Conservation (phyloP, 1,140 invertebrate species). For the Dendroctonus ponderosae region DNA sequence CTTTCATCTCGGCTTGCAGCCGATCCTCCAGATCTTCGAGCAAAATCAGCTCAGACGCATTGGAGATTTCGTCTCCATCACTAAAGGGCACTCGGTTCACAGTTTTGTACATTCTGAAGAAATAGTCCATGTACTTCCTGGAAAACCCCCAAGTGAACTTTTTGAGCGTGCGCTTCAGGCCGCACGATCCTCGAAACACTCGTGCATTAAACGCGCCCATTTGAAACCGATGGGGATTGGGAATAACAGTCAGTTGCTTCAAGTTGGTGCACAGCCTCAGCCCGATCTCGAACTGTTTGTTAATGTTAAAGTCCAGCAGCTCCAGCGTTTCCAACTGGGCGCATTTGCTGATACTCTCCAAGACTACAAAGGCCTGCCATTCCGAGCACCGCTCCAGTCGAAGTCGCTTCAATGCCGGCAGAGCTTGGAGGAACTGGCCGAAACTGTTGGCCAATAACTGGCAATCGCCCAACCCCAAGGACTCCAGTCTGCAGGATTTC, state of each 20-base stretch:
- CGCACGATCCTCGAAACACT: not conserved
- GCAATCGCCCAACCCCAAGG: not conserved
- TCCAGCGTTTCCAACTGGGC: not conserved
- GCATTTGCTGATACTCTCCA: not conserved
- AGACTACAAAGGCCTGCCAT: not conserved
- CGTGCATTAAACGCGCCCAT: not conserved
- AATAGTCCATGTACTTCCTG: not conserved
- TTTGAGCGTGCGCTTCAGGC: not conserved
- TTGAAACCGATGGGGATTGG: not conserved
- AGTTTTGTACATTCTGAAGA: too few relatives aligned
- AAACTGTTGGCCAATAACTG: not conserved
- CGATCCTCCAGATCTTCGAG: too few relatives aligned
- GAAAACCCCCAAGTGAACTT: not conserved
- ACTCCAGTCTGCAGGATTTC: not conserved
- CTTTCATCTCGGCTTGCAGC: too few relatives aligned
- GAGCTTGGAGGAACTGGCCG: not conserved
- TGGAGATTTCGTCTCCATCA: too few relatives aligned
- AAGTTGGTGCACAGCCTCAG: not conserved
- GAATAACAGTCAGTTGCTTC: not conserved
- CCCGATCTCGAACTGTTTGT: not conserved
- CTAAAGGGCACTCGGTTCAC: too few relatives aligned
- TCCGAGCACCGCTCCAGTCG: not conserved
- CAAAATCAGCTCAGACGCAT: too few relatives aligned
- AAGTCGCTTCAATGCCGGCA: not conserved
- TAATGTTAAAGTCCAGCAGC: not conserved